Conservation (phyloP, 1,140 invertebrate genomes). For the Cephus cinctus region DNA sequence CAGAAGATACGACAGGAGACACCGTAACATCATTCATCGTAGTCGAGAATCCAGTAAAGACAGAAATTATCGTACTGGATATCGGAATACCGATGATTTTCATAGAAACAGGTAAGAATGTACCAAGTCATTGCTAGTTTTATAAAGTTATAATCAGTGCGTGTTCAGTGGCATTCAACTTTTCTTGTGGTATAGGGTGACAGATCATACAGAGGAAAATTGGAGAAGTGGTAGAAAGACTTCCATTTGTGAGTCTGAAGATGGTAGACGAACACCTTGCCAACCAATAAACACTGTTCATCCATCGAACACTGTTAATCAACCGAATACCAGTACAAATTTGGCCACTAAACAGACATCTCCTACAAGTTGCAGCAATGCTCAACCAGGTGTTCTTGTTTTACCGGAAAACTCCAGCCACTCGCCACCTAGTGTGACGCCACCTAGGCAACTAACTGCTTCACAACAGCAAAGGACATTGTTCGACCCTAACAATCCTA, state of each 20-base stretch:
- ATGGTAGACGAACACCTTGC: conserved; percentile 39
- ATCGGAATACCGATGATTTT: conserved; percentile 37
- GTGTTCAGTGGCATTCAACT: too few relatives aligned
- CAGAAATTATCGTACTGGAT: conserved; percentile 39
- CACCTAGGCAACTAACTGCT: conserved; percentile 23
- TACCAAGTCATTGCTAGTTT: conserved; percentile 7
- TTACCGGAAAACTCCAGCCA: conserved; percentile 43
- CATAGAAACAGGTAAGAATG: conserved; percentile 36
- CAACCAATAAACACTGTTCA: conserved; percentile 19
- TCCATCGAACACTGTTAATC: conserved; percentile 12
- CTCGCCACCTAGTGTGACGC: conserved; percentile 25
- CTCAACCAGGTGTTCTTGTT: conserved; percentile 46
- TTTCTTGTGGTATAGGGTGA: conserved; percentile 15
- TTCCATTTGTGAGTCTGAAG: conserved; percentile 45
- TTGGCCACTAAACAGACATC: conserved; percentile 22
- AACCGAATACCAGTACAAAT: conserved; percentile 31
- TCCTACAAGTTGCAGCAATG: conserved; percentile 28
- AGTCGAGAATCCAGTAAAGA: conserved; percentile 53
- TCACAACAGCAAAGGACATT: conserved; percentile 55
- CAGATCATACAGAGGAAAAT: conserved; percentile 44
- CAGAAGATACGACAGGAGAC: conserved; percentile 28
- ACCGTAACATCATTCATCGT: conserved; percentile 37
- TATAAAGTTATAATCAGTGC: too few relatives aligned
- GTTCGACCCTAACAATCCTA: conserved; percentile 70
- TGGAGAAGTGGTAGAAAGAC: conserved; percentile 49